Conservation (phyloP, 2,113 vertebrate genomes). For the Genyomyrus donnyi region DNA sequence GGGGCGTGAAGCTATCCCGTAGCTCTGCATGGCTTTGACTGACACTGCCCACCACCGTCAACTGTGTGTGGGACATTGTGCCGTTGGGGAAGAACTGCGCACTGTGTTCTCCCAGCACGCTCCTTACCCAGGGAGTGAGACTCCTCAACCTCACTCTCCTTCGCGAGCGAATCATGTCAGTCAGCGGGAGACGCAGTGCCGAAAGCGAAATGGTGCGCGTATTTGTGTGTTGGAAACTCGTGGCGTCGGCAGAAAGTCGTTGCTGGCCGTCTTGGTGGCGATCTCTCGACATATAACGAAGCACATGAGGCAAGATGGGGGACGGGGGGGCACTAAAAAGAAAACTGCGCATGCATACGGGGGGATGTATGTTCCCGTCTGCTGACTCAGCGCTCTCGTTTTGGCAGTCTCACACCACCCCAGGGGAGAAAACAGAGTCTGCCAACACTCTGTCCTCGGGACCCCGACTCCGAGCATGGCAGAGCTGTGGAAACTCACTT, state of each 20-base stretch:
- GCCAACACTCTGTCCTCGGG: background rate
- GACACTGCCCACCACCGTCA: background rate
- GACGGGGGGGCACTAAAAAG: background rate
- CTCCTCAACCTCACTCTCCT: background rate
- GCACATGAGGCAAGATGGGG: background rate
- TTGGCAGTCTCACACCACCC: background rate
- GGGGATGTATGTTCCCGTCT: background rate
- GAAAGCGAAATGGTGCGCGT: no score
- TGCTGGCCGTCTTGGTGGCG: background rate
- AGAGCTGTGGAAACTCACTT: background rate
- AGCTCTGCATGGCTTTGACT: background rate
- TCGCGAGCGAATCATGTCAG: background rate
- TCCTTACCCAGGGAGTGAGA: background rate
- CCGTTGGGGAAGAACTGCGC: background rate
- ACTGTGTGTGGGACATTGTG: background rate
- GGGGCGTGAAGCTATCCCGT: background rate
- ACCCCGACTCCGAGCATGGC: background rate
- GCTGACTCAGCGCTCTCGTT: background rate
- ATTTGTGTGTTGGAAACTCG: background rate
- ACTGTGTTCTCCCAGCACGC: background rate
- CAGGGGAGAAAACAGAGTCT: background rate
- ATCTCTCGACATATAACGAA: background rate
- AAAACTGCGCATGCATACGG: background rate
- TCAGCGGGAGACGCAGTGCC: background rate
- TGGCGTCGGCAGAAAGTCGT: background rate